Conservation (phyloP, 2,113 vertebrate genomes). For the Salminus brasiliensis region DNA sequence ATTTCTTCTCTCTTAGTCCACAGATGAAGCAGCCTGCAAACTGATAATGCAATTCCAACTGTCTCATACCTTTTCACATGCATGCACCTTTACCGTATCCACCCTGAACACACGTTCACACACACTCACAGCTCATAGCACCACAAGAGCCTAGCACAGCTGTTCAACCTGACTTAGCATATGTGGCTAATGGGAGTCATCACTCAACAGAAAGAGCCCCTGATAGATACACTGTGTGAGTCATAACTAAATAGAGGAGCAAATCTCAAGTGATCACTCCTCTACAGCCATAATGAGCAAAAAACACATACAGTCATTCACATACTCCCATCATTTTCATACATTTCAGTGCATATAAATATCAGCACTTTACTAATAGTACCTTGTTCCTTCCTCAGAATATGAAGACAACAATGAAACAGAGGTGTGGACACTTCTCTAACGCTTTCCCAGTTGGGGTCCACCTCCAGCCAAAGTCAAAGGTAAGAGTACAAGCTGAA, state of each 20-base stretch:
- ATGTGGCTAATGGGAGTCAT: not conserved
- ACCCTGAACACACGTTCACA: not conserved
- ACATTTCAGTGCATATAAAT: not conserved
- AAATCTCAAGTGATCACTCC: too few species aligned
- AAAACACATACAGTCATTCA: not conserved
- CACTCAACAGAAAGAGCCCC: not conserved
- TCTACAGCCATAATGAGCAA: too few species aligned
- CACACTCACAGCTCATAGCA: constrained; percentile 4
- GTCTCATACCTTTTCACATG: not conserved
- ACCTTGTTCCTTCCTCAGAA: not conserved
- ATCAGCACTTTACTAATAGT: not conserved
- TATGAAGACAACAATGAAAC: not conserved
- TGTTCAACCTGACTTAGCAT: not conserved
- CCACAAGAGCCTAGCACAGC: not conserved
- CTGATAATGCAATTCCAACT: not conserved
- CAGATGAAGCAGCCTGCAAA: constrained; percentile 2
- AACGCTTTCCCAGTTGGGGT: not conserved
- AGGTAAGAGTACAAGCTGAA: constrained; percentile 16
- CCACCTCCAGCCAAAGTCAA: not conserved
- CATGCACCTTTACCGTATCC: not conserved
- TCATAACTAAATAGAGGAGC: not conserved
- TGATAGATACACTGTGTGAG: not conserved
- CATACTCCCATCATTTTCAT: not conserved
- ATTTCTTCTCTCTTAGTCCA: constrained; percentile 7
- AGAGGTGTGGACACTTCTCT: not conserved